phyloP scores from a whole-genome alignment of 2,888 invertebrate genomes.

The Tachystola acroxantha region DNA sequence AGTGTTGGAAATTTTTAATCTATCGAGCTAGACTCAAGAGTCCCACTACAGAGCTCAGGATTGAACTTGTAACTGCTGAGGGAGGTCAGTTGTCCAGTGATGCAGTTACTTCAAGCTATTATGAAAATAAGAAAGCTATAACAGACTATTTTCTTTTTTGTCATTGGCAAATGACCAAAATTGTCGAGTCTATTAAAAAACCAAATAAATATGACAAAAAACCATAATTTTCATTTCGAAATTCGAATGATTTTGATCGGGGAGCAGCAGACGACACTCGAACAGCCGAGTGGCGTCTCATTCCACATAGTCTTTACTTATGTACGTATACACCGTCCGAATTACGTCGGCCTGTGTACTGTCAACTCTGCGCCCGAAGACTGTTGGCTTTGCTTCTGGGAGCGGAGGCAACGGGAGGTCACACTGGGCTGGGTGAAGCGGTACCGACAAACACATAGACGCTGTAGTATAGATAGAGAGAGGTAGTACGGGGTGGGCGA shows the following conservation, averaged over 20 bases:
- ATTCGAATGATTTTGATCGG: constrained; percentile 70
- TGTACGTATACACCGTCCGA: constrained; percentile 50
- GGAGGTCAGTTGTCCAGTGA: too few species aligned
- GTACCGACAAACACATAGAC: constrained; percentile 75
- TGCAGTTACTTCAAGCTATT: too few species aligned
- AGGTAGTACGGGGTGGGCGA: constrained; percentile 59
- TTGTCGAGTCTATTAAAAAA: too few species aligned
- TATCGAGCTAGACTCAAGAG: too few species aligned
- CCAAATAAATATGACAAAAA: not conserved
- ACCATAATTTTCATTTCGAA: constrained; percentile 47
- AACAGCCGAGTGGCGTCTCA: constrained; percentile 59
- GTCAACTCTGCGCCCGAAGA: constrained; percentile 43
- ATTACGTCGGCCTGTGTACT: constrained; percentile 37
- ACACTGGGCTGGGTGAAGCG: constrained; percentile 56
- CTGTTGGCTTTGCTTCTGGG: constrained; percentile 30
- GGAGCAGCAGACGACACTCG: constrained; percentile 73
- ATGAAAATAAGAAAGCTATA: too few species aligned
- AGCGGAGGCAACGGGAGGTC: constrained; percentile 49
- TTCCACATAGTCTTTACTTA: constrained; percentile 60
- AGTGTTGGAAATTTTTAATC: too few species aligned
- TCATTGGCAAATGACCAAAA: too few species aligned
- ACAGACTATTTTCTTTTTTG: too few species aligned
- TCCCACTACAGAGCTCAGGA: too few species aligned
- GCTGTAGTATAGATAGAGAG: constrained; percentile 51
- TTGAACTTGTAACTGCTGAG: too few species aligned